Conservation (phyloP, 2,888 invertebrate genomes). For the Mythimna loreyi region DNA sequence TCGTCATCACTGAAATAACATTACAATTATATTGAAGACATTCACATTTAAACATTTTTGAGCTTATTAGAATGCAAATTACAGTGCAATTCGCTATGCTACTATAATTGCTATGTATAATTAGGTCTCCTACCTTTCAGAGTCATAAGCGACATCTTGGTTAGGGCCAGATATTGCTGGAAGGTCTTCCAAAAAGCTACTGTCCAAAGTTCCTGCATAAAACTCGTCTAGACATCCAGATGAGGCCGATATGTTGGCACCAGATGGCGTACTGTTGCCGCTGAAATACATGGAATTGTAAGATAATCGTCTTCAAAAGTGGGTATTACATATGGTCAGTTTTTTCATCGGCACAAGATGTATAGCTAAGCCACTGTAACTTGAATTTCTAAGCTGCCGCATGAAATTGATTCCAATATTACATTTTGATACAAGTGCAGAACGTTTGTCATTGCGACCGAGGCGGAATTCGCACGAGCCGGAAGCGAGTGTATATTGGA, state of each 20-base stretch:
- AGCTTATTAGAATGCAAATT: too few species aligned
- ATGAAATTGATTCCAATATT: background rate
- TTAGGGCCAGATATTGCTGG: conserved; percentile 73
- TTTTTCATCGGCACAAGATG: background rate
- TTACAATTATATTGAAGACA: background rate
- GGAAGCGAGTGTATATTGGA: too few species aligned
- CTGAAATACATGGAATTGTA: conserved; percentile 60
- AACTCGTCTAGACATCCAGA: conserved; percentile 91
- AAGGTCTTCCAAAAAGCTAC: conserved; percentile 94
- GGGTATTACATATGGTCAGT: background rate
- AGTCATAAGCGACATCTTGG: conserved; percentile 77
- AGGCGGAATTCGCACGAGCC: too few species aligned
- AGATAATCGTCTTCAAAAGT: background rate
- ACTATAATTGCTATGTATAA: too few species aligned
- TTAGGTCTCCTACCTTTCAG: conserved; percentile 76
- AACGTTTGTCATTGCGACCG: too few species aligned
- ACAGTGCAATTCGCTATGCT: too few species aligned
- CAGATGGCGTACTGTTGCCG: conserved; percentile 76
- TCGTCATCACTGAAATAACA: conserved; percentile 92
- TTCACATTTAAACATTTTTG: background rate
- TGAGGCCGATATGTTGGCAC: conserved; percentile 86
- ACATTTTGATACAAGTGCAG: too few species aligned
- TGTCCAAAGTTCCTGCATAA: conserved; percentile 93
- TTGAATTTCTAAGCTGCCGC: too few species aligned
- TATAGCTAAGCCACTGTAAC: too few species aligned